Base-by-base conservation (phyloP, 2,113 vertebrate species). In the Balaeniceps rex region DNA sequence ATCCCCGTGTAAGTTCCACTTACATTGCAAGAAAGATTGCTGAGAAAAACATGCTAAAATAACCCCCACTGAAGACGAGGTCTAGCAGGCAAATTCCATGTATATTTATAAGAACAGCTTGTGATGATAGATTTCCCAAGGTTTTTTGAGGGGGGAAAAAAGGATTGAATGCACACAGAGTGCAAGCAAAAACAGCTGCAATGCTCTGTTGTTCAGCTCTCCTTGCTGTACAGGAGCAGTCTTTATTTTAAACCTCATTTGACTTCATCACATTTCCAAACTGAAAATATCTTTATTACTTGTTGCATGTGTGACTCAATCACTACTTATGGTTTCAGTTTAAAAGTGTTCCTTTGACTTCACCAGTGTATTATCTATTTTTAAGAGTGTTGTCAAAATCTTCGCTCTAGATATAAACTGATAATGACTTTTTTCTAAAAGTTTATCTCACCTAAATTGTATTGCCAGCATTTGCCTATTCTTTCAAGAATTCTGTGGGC, bases 21-120 rank as follows among this genome's bases (percentile, higher is more conserved):
- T 83, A 64, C 46, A 19, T 7, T 51, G 54, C 42, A 94, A 88
- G 46, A 92, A 86, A 83, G 31, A 46, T 17, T 63, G 38, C 6
- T 3, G 13, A 16, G 81, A 91, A 85, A 46, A 76, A 0, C 12
- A 34, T 10, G 7, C 4, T 23, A 81, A 88, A 94, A 93, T 42
- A 88, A 69, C 66, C 13, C 12, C 22, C 13, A 55, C 25, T 63
- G 61, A 65, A 90, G 58, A 77, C 17, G 5, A 95, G 18, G 42
- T 74, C 9, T 69, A 77, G 68, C 40, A 95, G 68, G 23, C 10
- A 75, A 78, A 92, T 55, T 66, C 31, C n/a, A 74, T 84, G 47
- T 87, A 70, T 92, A 95, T 92, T 97, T 94, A 78, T 75, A 87
- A 87, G 94, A 91, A 92, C 14, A 91, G 7, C 44, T 91, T 83